phyloP scores from a whole-genome alignment of 2,113 vertebrate genomes.

The Circaetus gallicus region DNA sequence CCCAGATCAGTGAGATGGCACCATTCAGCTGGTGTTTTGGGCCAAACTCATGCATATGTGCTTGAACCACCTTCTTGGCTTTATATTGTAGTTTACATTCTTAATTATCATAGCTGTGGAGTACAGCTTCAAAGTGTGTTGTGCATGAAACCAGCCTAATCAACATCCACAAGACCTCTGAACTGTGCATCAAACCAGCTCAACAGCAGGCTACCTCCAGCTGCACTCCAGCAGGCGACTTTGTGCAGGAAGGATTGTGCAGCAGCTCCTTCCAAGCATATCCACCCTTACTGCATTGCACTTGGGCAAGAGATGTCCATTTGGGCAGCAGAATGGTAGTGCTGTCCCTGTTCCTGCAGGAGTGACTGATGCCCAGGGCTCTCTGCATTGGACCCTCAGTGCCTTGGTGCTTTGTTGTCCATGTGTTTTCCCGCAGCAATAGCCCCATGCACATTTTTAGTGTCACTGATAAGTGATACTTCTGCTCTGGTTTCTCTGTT shows the following conservation, averaged over 20 bases:
- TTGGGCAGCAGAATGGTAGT: not conserved
- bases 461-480: not conserved
- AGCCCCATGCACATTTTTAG: fast-evolving
- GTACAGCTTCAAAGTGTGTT: not conserved
- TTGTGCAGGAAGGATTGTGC: not conserved
- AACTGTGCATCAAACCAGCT: not conserved
- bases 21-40: not conserved
- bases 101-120: not conserved
- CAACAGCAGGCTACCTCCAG: not conserved
- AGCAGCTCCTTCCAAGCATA: not conserved
- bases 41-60: fast-evolving
- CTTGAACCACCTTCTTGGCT: not conserved
- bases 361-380: not conserved
- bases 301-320: fast-evolving
- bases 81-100: not conserved
- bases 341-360: not conserved
- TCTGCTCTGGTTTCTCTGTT: not conserved
- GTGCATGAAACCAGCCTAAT: not conserved
- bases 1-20: not conserved
- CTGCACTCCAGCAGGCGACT: fast-evolving
- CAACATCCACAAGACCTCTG: not conserved
- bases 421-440: fast-evolving
- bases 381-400: too few species aligned
- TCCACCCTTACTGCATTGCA: fast-evolving
- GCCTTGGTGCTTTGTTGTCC: not conserved